Evolutionary conservation across 2,888 invertebrate species (phyloP).

Genomic region (Noctua comes): DNA sequence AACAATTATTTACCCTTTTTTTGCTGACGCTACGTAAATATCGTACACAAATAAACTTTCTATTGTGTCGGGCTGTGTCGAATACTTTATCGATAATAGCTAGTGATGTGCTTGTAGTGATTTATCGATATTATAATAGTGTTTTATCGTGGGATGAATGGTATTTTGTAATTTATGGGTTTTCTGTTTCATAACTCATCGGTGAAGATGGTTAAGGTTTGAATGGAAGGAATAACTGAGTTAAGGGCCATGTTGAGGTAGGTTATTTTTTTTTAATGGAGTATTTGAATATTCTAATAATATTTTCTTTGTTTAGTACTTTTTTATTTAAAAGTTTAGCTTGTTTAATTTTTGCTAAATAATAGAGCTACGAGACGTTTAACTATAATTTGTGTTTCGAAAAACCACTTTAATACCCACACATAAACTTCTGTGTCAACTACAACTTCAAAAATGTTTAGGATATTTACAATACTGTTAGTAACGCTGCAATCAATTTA

Average conservation of each 20-base stretch:
- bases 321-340: background rate
- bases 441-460: background rate
- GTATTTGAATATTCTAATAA: too few relatives aligned
- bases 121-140: slow-evolving; percentile 56
- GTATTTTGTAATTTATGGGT: slow-evolving; percentile 7
- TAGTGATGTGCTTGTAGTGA: slow-evolving; percentile 68
- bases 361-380: background rate
- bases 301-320: too few relatives aligned
- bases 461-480: background rate
- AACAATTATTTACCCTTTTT: slow-evolving; percentile 69
- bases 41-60: slow-evolving; percentile 86
- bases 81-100: slow-evolving; percentile 86
- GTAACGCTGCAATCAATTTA: background rate
- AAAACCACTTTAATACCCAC: background rate
- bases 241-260: background rate
- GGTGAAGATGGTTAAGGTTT: background rate
- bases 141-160: slow-evolving; percentile 17
- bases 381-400: too few relatives aligned
- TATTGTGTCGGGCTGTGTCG: slow-evolving; percentile 86
- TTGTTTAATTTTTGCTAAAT: background rate
- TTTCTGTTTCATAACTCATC: slow-evolving; percentile 8
- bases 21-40: slow-evolving; percentile 75
- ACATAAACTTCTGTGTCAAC: background rate
- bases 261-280: background rate
- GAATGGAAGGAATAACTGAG: background rate